These are phyloP conservation scores for Hydrocynus forskahlii DNA, from an alignment of 2,797 vertebrate genomes.

Conservation along the genomic window DNA sequence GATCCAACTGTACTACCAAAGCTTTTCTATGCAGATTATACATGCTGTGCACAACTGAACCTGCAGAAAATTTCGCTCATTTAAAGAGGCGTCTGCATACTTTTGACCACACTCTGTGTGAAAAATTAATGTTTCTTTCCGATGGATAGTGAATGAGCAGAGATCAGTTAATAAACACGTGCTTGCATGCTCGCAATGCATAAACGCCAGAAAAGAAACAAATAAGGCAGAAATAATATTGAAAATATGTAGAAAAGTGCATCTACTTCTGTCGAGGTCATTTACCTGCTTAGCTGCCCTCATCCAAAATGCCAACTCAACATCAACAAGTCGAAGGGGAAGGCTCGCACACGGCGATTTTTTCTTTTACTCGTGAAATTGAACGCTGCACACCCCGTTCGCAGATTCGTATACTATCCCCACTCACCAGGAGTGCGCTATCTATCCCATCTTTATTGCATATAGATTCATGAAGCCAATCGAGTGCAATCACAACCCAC, in stretches of 20 bases:
- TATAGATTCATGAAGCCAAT: background rate
- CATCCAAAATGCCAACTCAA: constrained; percentile 83
- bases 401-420: background rate
- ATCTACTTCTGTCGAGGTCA: background rate
- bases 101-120: too few species aligned
- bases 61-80: too few species aligned
- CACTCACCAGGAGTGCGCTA: background rate
- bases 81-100: too few species aligned
- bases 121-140: too few species aligned
- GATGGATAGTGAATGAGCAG: background rate
- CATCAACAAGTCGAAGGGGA: constrained; percentile 66
- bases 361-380: constrained; percentile 7
- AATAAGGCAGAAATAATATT: background rate
- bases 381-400: background rate
- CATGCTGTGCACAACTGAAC: too few species aligned
- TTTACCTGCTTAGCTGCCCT: constrained; percentile 9
- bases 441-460: background rate
- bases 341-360: background rate
- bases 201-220: background rate
- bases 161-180: background rate
- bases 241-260: background rate
- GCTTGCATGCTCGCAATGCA: background rate
- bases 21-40: too few species aligned
- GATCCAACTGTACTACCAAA: too few species aligned
- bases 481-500: too few species aligned